A percentile compares a stretch with the other conserved stretches of the same genome.
These are phyloP conservation scores for Meriones unguiculatus DNA, from an alignment of 2,113 vertebrate genomes.

Conservation along the genomic window DNA sequence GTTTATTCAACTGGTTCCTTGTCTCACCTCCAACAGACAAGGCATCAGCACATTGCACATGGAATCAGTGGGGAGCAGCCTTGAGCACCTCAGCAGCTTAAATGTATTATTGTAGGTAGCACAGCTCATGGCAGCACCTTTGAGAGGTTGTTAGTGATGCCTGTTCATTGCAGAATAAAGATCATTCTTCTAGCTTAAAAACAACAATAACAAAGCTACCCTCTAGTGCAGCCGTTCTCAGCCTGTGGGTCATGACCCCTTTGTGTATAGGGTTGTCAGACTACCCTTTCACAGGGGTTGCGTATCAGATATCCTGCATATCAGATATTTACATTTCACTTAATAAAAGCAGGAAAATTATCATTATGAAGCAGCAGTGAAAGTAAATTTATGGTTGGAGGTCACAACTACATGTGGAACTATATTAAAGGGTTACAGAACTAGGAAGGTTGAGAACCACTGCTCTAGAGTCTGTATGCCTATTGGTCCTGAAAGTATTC, in stretches of 20 bases:
- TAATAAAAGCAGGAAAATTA: neutral
- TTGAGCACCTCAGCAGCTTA: neutral
- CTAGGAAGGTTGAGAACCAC: neutral
- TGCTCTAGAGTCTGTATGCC: neutral
- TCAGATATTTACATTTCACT: neutral
- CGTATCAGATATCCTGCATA: neutral
- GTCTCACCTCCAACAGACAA: neutral
- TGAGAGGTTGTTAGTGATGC: neutral
- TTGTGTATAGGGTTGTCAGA: neutral
- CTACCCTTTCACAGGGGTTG: neutral
- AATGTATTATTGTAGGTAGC: neutral
- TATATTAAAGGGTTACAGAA: neutral
- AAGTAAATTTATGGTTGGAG: neutral
- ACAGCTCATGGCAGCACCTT: neutral
- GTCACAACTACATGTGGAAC: neutral
- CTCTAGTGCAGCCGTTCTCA: neutral
- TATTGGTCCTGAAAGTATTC: neutral
- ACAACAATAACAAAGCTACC: neutral
- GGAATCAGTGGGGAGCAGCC: neutral
- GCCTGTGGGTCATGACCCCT: neutral
- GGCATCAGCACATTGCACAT: neutral
- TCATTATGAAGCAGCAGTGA: neutral
- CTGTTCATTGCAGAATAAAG: slow-evolving; percentile 20
- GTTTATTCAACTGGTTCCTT: neutral
- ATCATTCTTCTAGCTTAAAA: neutral